These are phyloP conservation scores for Carlito syrichta DNA, from an alignment of 2,113 vertebrate genomes.

Conservation along the genomic window DNA sequence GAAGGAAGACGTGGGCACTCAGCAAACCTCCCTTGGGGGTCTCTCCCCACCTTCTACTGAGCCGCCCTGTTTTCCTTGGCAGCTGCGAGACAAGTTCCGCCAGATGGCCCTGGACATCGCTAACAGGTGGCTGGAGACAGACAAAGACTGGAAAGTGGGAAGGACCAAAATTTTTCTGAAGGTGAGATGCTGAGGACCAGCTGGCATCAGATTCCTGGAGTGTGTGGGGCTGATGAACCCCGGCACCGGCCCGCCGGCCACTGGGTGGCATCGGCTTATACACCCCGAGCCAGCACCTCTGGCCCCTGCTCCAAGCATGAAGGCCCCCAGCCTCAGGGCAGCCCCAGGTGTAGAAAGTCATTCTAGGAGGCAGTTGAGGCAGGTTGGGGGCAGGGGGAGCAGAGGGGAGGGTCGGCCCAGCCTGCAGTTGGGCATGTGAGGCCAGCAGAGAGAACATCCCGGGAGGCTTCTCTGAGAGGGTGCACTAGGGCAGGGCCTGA, in stretches of 20 bases:
- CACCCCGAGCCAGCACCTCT: neutral
- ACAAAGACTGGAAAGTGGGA: slow-evolving; percentile 94
- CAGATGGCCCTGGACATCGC: slow-evolving; percentile 87
- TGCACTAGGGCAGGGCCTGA: neutral
- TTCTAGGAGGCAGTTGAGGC: neutral
- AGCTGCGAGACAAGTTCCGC: slow-evolving; percentile 81
- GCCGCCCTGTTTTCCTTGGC: neutral
- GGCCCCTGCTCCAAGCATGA: too few species aligned
- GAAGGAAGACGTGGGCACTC: too few species aligned
- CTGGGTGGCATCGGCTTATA: too few species aligned
- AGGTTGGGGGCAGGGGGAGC: too few species aligned
- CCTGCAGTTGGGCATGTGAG: neutral
- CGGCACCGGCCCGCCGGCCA: neutral
- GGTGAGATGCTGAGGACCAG: slow-evolving; percentile 78
- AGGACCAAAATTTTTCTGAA: slow-evolving; percentile 97
- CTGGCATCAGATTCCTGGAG: neutral
- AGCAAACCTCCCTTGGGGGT: too few species aligned
- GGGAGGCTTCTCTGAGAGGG: neutral
- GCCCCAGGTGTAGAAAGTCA: neutral
- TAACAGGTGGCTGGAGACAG: slow-evolving; percentile 78
- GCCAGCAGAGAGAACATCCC: neutral
- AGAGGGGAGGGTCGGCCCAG: neutral
- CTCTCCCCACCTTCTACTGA: neutral
- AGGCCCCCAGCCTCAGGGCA: neutral
- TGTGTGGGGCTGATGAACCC: too few species aligned